These are phyloP conservation scores for Actinopyga echinites DNA, from an alignment of 53 echinoderm and acorn worm species.

Conservation along the genomic window DNA sequence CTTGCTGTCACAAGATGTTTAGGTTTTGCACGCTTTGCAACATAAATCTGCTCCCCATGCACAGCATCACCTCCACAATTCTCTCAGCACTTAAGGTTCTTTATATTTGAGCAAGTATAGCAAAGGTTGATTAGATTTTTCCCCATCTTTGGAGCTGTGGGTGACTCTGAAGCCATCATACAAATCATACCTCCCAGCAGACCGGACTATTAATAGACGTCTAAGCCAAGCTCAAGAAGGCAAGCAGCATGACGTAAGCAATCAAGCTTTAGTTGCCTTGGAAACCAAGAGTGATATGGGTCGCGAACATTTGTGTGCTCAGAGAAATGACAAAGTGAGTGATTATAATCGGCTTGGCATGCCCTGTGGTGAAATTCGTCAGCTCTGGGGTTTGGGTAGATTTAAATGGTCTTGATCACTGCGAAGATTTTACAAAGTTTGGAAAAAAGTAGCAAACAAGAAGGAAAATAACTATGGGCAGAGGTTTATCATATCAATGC, in stretches of 20 bases:
- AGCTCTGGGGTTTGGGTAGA: conserved; percentile 34
- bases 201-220: conserved; percentile 33
- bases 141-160: conserved; percentile 8
- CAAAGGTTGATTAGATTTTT: conserved; percentile 21
- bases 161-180: neutral
- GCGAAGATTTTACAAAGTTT: neutral
- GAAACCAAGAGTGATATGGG: conserved; percentile 37
- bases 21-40: neutral
- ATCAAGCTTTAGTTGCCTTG: conserved; percentile 9
- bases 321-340: conserved; percentile 46
- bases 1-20: conserved; percentile 20
- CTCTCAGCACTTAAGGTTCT: conserved; percentile 25
- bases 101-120: conserved; percentile 34
- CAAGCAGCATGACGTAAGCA: conserved; percentile 39
- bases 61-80: neutral
- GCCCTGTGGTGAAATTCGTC: conserved; percentile 31
- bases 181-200: conserved; percentile 35
- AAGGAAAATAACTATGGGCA: neutral
- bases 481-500: too few relatives aligned
- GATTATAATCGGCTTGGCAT: conserved; percentile 43
- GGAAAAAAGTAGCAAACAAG: neutral
- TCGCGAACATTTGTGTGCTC: conserved; percentile 37
- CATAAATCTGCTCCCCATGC: conserved; percentile 22
- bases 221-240: conserved; percentile 35
- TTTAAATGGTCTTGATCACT: conserved; percentile 26